Percentiles rank a stretch among this genome's conserved stretches.
Conservation (phyloP, 2,113 vertebrate genomes). For the Prionailurus bengalensis region DNA sequence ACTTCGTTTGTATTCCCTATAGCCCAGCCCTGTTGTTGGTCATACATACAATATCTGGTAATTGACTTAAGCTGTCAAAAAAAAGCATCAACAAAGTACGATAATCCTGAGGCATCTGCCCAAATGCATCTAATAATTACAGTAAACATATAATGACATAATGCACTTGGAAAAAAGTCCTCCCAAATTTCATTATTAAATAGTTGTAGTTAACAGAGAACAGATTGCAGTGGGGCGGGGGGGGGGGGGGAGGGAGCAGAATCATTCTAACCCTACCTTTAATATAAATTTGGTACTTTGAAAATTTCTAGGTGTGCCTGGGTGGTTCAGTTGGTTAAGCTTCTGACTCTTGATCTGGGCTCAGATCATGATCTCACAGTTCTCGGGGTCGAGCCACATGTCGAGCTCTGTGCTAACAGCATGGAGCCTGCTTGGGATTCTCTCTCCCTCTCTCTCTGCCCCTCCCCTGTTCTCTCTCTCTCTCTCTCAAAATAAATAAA, state of each 20-base stretch:
- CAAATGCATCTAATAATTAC: constrained; percentile 82
- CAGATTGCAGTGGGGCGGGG: neutral
- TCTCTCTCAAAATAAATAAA: too few species aligned
- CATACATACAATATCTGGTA: neutral
- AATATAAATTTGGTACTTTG: constrained; percentile 4
- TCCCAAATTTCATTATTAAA: constrained; percentile 1
- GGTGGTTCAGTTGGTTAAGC: too few species aligned
- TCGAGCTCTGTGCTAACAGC: too few species aligned
- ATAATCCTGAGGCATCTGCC: constrained; percentile 68
- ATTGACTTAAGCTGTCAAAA: neutral
- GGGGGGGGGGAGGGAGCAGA: neutral
- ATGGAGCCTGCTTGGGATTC: too few species aligned
- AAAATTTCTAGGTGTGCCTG: neutral
- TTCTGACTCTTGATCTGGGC: too few species aligned
- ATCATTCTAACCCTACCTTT: neutral
- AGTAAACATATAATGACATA: constrained; percentile 80
- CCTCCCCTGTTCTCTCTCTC: too few species aligned
- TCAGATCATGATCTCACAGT: too few species aligned
- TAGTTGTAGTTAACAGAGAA: constrained; percentile 73
- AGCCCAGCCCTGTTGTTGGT: neutral
- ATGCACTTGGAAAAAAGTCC: constrained; percentile 70
- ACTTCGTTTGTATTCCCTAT: neutral
- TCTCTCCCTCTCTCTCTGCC: too few species aligned
- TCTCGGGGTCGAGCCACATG: too few species aligned
- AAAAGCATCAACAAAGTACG: neutral